phyloP scores from a whole-genome alignment of 2,113 vertebrate genomes.

The Colaptes auratus region DNA sequence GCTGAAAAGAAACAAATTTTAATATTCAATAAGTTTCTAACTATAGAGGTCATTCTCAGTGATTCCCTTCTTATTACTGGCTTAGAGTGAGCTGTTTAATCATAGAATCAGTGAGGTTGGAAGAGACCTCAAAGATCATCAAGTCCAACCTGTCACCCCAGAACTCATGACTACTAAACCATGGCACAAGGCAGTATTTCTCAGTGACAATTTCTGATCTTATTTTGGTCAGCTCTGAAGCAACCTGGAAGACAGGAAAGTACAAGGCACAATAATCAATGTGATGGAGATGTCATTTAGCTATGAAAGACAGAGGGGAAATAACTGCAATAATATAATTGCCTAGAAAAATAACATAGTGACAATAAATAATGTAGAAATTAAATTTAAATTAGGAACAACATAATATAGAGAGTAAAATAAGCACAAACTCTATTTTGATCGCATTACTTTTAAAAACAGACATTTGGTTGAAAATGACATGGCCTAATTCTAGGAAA shows the following conservation, averaged over 20 bases:
- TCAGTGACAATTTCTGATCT: background rate
- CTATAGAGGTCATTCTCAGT: background rate
- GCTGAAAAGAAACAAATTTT: background rate
- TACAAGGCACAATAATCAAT: background rate
- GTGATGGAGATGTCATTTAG: background rate
- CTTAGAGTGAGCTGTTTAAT: too few species aligned
- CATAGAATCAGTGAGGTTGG: too few species aligned
- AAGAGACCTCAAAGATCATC: too few species aligned
- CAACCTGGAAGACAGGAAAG: background rate
- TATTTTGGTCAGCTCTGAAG: background rate
- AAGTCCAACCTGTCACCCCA: too few species aligned
- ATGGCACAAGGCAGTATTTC: background rate
- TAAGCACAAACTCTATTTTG: background rate
- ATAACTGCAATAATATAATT: background rate
- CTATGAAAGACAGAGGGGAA: background rate
- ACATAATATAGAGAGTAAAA: background rate
- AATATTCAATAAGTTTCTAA: background rate
- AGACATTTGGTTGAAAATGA: background rate
- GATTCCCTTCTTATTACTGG: background rate
- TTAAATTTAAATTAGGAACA: background rate
- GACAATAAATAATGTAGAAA: background rate
- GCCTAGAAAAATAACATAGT: background rate
- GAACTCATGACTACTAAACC: too few species aligned
- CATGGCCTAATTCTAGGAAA: background rate
- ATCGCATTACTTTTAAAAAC: background rate